Evolutionary conservation across 2,888 invertebrate species (phyloP).

Genomic region (Litoditis marina): DNA sequence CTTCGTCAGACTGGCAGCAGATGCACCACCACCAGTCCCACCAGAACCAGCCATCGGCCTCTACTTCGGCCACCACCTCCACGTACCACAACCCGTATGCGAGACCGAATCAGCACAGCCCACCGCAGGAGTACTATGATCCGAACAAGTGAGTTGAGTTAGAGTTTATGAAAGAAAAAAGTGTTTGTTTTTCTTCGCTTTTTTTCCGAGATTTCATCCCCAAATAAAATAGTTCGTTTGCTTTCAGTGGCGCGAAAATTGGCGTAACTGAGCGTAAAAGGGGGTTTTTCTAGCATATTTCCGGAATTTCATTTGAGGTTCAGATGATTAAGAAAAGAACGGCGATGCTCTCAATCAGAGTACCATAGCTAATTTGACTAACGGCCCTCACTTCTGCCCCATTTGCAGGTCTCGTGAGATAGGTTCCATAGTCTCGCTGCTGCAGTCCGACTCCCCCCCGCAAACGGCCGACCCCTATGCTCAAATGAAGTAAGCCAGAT

Average conservation of each 20-base stretch:
- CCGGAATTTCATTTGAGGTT: too few relatives aligned
- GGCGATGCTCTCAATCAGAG: too few relatives aligned
- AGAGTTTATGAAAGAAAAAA: too few relatives aligned
- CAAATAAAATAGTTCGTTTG: not conserved
- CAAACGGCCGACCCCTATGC: constrained; percentile 9
- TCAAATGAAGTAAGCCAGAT: constrained; percentile 1
- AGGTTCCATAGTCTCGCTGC: constrained; percentile 39
- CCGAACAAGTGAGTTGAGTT: constrained; percentile 14
- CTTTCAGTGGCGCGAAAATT: not conserved
- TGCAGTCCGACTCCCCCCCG: constrained; percentile 27
- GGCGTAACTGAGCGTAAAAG: not conserved
- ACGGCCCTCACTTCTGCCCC: too few relatives aligned
- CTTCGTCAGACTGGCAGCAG: constrained; percentile 2
- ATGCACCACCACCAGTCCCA: too few relatives aligned
- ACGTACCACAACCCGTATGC: constrained; percentile 16
- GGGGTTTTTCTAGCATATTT: too few relatives aligned
- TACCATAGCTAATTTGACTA: too few relatives aligned
- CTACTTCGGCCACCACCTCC: constrained; percentile 1
- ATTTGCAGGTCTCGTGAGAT: constrained; percentile 24
- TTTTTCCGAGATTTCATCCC: not conserved
- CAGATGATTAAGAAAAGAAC: too few relatives aligned
- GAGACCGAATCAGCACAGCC: constrained; percentile 30
- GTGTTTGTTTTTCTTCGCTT: not conserved
- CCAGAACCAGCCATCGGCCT: not conserved
- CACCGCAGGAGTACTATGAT: constrained; percentile 40